Evolutionary conservation across 2,113 vertebrate genomes (phyloP).

Genomic region (Promerops cafer): DNA sequence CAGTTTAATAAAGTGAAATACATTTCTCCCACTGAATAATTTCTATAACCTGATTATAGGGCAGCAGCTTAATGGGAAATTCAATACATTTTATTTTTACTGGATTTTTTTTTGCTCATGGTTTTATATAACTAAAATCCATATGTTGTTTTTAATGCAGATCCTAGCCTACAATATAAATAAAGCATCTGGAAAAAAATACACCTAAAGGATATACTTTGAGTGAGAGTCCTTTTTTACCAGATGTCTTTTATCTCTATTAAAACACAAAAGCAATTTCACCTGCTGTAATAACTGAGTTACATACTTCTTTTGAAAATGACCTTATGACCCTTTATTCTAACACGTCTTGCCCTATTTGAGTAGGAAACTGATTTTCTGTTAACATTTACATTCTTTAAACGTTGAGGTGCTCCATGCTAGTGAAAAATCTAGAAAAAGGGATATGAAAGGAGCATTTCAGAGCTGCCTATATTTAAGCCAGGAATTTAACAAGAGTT

Average conservation of each 20-base stretch:
- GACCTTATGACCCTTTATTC: background rate
- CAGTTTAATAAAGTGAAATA: slow-evolving; percentile 55
- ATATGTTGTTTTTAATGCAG: background rate
- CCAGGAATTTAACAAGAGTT: background rate
- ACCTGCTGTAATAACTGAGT: background rate
- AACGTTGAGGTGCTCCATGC: background rate
- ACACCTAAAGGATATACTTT: background rate
- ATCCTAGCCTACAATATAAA: background rate
- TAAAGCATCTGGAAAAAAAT: background rate
- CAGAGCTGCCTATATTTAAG: background rate
- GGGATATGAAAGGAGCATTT: background rate
- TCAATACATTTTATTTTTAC: slow-evolving; percentile 38
- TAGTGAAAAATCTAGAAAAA: background rate
- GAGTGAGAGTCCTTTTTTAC: background rate
- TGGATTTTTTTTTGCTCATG: background rate
- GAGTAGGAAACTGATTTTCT: background rate
- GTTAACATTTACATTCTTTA: background rate
- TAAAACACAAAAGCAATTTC: background rate
- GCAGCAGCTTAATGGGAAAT: slow-evolving; percentile 47
- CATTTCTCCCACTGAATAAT: slow-evolving; percentile 51
- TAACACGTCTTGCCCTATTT: background rate
- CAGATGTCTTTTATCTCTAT: background rate
- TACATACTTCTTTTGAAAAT: background rate
- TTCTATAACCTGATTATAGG: slow-evolving; percentile 56
- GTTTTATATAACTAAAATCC: background rate